These are phyloP conservation scores for Temnothorax unifasciatus DNA, from an alignment of 2,888 invertebrate species.

Conservation along the genomic window DNA sequence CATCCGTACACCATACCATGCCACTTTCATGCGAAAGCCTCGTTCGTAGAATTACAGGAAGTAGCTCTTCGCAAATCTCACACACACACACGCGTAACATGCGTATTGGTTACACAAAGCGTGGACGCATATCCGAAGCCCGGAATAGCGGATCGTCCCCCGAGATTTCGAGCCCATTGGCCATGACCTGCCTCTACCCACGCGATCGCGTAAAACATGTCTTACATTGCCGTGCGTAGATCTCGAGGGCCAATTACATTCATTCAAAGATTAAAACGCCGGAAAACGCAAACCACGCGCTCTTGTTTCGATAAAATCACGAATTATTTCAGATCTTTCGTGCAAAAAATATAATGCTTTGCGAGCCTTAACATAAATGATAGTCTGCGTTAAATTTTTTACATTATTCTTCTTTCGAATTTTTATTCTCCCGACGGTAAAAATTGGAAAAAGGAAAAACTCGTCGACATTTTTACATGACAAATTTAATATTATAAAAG, in stretches of 20 bases:
- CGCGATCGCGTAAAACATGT: conserved; percentile 59
- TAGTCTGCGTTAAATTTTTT: neutral
- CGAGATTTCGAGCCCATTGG: conserved; percentile 63
- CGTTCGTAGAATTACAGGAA: conserved; percentile 37
- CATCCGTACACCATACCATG: neutral
- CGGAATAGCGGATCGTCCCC: conserved; percentile 40
- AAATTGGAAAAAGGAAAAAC: neutral
- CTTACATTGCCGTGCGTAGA: conserved; percentile 59
- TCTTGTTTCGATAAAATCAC: neutral
- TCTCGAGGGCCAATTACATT: conserved; percentile 64
- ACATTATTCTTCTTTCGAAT: neutral
- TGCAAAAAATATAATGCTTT: neutral
- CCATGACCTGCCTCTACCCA: conserved; percentile 72
- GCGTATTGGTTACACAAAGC: neutral
- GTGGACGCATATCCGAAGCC: conserved; percentile 10
- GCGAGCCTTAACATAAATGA: neutral
- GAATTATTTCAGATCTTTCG: neutral
- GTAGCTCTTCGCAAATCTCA: conserved; percentile 32
- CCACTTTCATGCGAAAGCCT: neutral
- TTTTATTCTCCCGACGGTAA: neutral
- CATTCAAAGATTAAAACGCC: conserved; percentile 64
- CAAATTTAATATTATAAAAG: neutral
- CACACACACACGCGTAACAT: neutral
- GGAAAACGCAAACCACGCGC: neutral
- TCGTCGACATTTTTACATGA: neutral